Base-by-base conservation (phyloP, 1,140 invertebrate genomes). In the Procambarus clarkii region DNA sequence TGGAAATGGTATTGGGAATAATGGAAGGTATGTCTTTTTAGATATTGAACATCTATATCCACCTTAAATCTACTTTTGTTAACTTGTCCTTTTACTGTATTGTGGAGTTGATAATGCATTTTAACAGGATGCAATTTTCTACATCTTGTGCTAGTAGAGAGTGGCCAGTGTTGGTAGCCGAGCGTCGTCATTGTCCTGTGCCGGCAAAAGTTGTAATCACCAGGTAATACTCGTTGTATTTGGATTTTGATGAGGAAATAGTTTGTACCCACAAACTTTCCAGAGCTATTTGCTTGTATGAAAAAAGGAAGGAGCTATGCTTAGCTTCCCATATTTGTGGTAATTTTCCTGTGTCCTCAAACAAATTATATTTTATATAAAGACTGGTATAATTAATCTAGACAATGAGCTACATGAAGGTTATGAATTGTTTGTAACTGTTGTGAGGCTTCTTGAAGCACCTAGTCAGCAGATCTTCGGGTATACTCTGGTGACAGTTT, bases 401-500 rank as follows among this genome's bases (percentile, higher is more conserved):
- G 79, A 83, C 45, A 54, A 50, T 88, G 64, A 83, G 34, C 78
- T 81, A 71, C 58, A 15, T 84, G 60, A 50, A 69, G 89, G 89
- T 91, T 91, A 91, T 79, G 89, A 82, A 82, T 85, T 85, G 69
- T 85, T 91, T 85, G 48, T 80, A 88, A 60, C 77, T 86, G 45
- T 46, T 76, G 64, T 60, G 74, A 80, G 76, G 74, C 74, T 91
- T 79, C 76, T 78, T 91, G 76, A 85, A 91, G 82, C 54, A 85
- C 89, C 89, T 91, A 91, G 89, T 91, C 82, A 91, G 82, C 76
- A 79, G 82, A 85, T 91, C 89, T 90, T 90, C 76, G 83, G 89
- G 89, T 91, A 91, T 79, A 85, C 89, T 91, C 89, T 91, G 89
- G 89, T 91, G 89, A 91, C 82, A 88, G 89, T 85, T 84, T 91